phyloP scores from a whole-genome alignment of 2,797 vertebrate genomes.

The Myotis myotis region DNA sequence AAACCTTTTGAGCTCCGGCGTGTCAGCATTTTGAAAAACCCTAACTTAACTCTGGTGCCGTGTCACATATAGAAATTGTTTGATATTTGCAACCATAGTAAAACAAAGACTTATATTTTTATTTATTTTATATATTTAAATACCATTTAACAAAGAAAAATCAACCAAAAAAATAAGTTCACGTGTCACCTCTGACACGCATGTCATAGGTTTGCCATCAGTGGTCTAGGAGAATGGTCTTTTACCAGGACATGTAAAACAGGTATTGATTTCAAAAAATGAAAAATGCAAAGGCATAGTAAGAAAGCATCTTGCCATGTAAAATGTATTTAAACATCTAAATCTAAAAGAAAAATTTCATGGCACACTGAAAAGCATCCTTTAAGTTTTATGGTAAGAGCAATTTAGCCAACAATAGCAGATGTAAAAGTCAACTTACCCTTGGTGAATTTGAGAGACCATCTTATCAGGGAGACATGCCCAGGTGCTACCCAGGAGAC shows the following conservation, averaged over 20 bases:
- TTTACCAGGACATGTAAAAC: conserved; percentile 6
- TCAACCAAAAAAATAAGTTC: no score
- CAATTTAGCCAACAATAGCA: neutral
- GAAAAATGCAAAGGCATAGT: neutral
- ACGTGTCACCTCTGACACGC: no score
- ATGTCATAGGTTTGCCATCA: no score
- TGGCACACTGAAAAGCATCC: neutral
- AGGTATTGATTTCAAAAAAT: neutral
- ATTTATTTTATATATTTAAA: no score
- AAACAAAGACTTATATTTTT: no score
- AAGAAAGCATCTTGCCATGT: neutral
- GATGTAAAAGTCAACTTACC: neutral
- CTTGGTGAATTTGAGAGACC: neutral
- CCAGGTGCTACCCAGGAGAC: neutral
- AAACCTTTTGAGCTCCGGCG: no score
- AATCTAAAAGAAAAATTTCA: neutral
- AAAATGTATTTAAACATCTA: neutral
- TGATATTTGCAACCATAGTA: no score
- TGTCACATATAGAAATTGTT: no score
- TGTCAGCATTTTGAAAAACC: no score
- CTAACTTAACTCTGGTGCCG: no score
- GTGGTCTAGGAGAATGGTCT: neutral
- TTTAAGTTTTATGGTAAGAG: neutral
- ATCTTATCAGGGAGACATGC: neutral
- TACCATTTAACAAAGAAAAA: no score